Conservation (phyloP, 2,797 vertebrate genomes). For the Rhabdomys pumilio region DNA sequence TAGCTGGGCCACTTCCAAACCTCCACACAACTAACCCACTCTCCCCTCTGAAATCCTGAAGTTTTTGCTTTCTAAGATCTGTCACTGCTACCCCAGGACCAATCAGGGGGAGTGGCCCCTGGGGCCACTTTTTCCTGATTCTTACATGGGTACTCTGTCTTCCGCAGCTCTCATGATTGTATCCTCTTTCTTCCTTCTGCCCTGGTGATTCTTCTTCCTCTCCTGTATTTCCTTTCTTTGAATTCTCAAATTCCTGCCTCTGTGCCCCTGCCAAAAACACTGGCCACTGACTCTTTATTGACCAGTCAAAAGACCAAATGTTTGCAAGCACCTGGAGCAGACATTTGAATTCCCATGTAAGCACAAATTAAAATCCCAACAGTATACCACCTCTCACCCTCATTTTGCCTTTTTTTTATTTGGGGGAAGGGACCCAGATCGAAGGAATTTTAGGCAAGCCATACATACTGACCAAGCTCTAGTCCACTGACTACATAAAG, state of each 20-base stretch:
- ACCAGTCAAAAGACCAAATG: neutral
- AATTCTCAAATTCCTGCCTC: neutral
- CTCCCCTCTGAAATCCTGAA: neutral
- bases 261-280: neutral
- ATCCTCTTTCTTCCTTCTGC: neutral
- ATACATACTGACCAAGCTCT: neutral
- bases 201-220: neutral
- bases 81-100: neutral
- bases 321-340: neutral
- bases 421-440: neutral
- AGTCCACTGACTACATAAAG: neutral
- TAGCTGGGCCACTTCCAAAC: neutral
- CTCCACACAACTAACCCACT: neutral
- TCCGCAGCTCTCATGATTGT: neutral
- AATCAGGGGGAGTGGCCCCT: neutral
- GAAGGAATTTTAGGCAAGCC: neutral
- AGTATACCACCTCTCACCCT: accelerated
- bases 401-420: neutral
- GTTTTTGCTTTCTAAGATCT: neutral
- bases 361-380: neutral
- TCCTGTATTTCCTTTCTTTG: neutral
- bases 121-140: neutral
- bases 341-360: neutral
- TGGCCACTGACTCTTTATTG: neutral
- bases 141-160: neutral